phyloP scores from a whole-genome alignment of 2,888 invertebrate species.

The Noctua pronuba region DNA sequence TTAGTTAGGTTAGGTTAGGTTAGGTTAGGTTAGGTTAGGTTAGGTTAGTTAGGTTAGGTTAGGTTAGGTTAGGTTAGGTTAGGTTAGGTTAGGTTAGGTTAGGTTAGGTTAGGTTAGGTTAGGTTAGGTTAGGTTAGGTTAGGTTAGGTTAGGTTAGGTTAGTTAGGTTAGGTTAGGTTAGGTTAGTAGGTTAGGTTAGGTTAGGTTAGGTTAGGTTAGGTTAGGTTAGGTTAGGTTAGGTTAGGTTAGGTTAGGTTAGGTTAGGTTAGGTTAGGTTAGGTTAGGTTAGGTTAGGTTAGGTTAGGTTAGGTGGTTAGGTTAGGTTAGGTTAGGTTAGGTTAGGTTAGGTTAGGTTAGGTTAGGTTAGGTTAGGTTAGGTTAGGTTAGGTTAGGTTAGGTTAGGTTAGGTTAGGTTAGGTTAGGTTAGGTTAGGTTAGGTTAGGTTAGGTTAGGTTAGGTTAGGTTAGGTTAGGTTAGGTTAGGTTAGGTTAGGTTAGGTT shows the following conservation, averaged over 20 bases:
- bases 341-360: slow-evolving; percentile 46
- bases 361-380: slow-evolving; percentile 54
- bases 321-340: slow-evolving; percentile 47
- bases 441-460: slow-evolving; percentile 15
- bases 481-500: slow-evolving; percentile 14
- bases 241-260: slow-evolving; percentile 49
- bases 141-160: no score
- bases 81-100: no score
- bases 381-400: slow-evolving; percentile 53
- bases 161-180: no score
- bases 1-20: no score
- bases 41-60: no score
- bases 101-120: no score
- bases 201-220: no score
- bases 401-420: slow-evolving; percentile 50
- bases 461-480: slow-evolving; percentile 14
- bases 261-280: slow-evolving; percentile 65
- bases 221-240: slow-evolving; percentile 36
- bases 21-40: no score
- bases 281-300: slow-evolving; percentile 61
- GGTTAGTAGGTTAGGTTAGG: no score
- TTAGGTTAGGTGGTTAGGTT: slow-evolving; percentile 59
- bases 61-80: no score
- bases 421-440: slow-evolving; percentile 49
- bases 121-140: no score